Conservation (phyloP, 1,140 invertebrate species). For the Drosophila quadrilineata region DNA sequence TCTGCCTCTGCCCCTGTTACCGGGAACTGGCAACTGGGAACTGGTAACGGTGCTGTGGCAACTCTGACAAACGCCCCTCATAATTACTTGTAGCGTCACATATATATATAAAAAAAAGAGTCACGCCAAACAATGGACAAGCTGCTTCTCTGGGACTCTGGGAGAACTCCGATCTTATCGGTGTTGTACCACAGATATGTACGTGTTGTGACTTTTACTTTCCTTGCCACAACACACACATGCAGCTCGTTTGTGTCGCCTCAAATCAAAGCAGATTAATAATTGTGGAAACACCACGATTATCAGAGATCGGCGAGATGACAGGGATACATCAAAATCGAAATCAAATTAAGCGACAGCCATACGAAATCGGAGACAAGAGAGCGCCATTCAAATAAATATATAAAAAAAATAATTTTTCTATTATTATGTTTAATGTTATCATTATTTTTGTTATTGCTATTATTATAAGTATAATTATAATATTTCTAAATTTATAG, state of each 20-base stretch:
- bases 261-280: conserved; percentile 68
- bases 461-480: too few species aligned
- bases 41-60: conserved; percentile 1
- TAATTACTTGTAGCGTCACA: conserved; percentile 64
- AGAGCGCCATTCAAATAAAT: conserved; percentile 5
- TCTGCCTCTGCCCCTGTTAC: conserved; percentile 36
- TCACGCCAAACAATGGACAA: conserved; percentile 49
- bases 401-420: too few species aligned
- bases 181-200: conserved; percentile 41
- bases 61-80: conserved; percentile 43
- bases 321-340: conserved; percentile 48
- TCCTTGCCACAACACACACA: conserved; percentile 41
- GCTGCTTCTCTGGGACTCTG: conserved; percentile 26
- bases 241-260: conserved; percentile 36
- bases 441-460: too few species aligned
- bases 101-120: too few species aligned
- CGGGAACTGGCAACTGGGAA: conserved; percentile 32
- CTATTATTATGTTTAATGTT: too few species aligned
- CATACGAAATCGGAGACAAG: conserved; percentile 71
- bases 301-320: conserved; percentile 55
- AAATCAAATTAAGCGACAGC: conserved; percentile 76
- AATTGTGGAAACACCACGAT: conserved; percentile 19
- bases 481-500: too few species aligned
- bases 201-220: conserved; percentile 78
- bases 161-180: conserved; percentile 27